Evolutionary conservation across 2,797 vertebrate species (phyloP), one percentile per base, ranked within the genome.

Genomic region (Leptatherina wallacei): DNA sequence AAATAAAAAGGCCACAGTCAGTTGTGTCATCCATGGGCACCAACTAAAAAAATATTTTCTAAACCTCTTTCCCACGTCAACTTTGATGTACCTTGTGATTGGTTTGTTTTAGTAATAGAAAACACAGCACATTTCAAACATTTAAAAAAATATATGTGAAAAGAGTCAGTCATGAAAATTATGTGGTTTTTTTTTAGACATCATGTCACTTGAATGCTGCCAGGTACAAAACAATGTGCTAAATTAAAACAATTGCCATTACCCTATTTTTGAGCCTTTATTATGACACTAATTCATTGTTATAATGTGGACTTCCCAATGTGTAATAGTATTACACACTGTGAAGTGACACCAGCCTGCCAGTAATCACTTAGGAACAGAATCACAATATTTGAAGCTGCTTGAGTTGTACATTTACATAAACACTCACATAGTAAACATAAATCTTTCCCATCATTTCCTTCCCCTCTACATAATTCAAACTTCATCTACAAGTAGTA

Each of bases 401-500:
- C 32, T 35, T 52, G 7, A 9, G 32, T 33, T 33, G 18, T 35
- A 13, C 30, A 51, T 10, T 16, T 16, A 51, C 61, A 3, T n/a
- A 1, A 33, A 40, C 12, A 6, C 20, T 36, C 18, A 40, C 9
- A 16, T 20, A 10, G 14, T 36, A 44, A 58, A 58, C 20, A 6
- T n/a, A n/a, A 29, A 47, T 36, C n/a, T 16, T 35, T 24, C 22
- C 38, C 1, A 22, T 36, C 52, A 47, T 13, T 58, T 38, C 36
- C 16, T 33, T 24, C 42, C 35, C 35, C 30, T 2, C 52, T 20
- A 1, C 38, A 9, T 51, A 38, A 49, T 30, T 10, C 18, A 18
- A 59, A 72, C 55, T 51, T 65, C 5, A 59, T 61, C 32, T 38
- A 14, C 49, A 44, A n/a, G 40, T 32, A 20, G 18, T 33, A 52